A percentile compares a stretch with the other conserved stretches of the same genome.
Evolutionary conservation across 2,797 vertebrate species (phyloP).

Genomic region (Urosaurus nigricauda): DNA sequence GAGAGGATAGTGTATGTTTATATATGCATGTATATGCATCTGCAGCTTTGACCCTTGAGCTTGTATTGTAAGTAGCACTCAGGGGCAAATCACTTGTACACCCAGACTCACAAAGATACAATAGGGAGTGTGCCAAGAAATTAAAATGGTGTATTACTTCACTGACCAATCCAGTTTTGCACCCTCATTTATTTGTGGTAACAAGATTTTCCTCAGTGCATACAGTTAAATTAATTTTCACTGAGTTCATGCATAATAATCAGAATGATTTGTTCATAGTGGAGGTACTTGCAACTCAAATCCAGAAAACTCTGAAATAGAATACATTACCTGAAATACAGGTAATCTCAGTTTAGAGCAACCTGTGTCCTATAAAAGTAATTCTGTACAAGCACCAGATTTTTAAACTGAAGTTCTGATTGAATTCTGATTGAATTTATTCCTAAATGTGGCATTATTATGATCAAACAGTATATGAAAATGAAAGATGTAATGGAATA

Average conservation of each 20-base stretch:
- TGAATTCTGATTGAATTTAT: neutral
- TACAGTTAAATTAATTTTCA: neutral
- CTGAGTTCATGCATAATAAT: neutral
- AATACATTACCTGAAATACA: neutral
- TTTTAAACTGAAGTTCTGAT: neutral
- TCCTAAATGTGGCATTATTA: neutral
- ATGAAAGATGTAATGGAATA: accelerated
- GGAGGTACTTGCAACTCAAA: neutral
- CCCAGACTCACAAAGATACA: neutral
- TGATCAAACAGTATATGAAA: neutral
- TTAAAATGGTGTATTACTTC: neutral
- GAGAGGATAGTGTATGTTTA: neutral
- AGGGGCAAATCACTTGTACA: neutral
- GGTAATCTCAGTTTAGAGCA: neutral
- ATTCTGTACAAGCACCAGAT: neutral
- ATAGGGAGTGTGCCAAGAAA: neutral
- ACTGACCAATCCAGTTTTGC: neutral
- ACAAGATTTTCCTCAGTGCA: neutral
- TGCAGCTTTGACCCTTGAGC: neutral
- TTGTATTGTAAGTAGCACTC: neutral
- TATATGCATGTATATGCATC: neutral
- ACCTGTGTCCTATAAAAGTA: neutral
- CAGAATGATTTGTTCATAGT: neutral
- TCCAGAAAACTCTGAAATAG: neutral
- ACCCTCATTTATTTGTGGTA: neutral